These are phyloP conservation scores for Lycocerus yunnanus DNA, from an alignment of 2,888 invertebrate genomes.

Conservation along the genomic window DNA sequence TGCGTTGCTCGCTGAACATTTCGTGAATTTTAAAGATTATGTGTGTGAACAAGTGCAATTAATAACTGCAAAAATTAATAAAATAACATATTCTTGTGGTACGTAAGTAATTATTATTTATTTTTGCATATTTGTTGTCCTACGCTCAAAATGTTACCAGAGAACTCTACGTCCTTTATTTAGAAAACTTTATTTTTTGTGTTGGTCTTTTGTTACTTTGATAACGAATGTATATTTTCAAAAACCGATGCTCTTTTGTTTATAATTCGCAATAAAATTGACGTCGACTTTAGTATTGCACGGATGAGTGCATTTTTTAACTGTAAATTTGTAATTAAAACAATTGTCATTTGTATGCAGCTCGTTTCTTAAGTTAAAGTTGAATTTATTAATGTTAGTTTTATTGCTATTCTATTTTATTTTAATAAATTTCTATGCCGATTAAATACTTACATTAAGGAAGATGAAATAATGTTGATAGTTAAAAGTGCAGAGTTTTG, in stretches of 20 bases:
- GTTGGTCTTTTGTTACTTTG: neutral
- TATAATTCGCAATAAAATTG: neutral
- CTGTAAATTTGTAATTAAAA: conserved; percentile 14
- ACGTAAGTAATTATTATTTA: neutral
- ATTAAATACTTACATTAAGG: neutral
- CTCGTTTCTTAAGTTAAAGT: conserved; percentile 4
- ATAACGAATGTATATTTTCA: neutral
- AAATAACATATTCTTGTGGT: conserved; percentile 3
- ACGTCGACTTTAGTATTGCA: neutral
- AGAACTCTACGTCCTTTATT: neutral
- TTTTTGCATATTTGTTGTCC: neutral
- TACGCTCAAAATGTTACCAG: neutral
- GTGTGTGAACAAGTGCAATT: conserved; percentile 19
- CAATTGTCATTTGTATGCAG: conserved; percentile 19
- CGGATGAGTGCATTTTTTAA: conserved; percentile 16
- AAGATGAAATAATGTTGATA: neutral
- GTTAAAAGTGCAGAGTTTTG: neutral
- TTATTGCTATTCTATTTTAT: conserved; percentile 2
- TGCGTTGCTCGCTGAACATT: conserved; percentile 7
- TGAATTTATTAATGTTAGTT: neutral
- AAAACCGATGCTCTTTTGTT: neutral
- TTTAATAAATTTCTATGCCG: neutral
- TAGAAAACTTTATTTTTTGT: neutral
- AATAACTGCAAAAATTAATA: neutral
- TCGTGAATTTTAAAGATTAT: conserved; percentile 1